Conservation (phyloP, 2,888 invertebrate species). For the Tolmerus cingulatus region DNA sequence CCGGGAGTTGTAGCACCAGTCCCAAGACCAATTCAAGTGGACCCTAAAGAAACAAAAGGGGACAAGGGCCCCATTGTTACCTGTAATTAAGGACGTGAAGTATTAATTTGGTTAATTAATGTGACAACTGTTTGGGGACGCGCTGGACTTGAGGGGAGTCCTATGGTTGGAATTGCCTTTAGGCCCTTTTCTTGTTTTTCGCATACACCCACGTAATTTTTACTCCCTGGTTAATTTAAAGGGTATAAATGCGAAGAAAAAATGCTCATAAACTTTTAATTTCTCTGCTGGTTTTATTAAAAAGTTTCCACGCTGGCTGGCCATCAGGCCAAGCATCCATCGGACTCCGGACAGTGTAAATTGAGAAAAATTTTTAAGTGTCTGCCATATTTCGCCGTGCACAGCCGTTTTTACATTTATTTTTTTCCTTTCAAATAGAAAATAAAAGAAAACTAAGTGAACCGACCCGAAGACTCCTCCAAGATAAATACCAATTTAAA, state of each 20-base stretch:
- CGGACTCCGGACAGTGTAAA: background rate
- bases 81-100: slow-evolving; percentile 42
- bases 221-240: background rate
- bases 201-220: background rate
- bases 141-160: background rate
- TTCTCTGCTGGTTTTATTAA: background rate
- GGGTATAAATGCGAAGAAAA: background rate
- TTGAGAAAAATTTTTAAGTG: background rate
- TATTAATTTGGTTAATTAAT: slow-evolving; percentile 44
- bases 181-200: background rate
- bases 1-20: background rate
- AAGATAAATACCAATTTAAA: background rate
- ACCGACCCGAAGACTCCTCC: background rate
- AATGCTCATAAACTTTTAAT: background rate
- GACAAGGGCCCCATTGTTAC: slow-evolving; percentile 32
- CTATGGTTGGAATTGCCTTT: background rate
- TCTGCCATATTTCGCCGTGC: background rate
- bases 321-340: background rate
- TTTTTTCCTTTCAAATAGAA: background rate
- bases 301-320: background rate
- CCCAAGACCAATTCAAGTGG: background rate
- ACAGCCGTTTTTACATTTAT: background rate
- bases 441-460: background rate
- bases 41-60: slow-evolving; percentile 16
- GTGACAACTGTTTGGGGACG: slow-evolving; percentile 19